Percentiles rank a stretch among this genome's conserved stretches.
Evolutionary conservation across 2,888 invertebrate genomes (phyloP).

Genomic region (Tetranychus piercei): DNA sequence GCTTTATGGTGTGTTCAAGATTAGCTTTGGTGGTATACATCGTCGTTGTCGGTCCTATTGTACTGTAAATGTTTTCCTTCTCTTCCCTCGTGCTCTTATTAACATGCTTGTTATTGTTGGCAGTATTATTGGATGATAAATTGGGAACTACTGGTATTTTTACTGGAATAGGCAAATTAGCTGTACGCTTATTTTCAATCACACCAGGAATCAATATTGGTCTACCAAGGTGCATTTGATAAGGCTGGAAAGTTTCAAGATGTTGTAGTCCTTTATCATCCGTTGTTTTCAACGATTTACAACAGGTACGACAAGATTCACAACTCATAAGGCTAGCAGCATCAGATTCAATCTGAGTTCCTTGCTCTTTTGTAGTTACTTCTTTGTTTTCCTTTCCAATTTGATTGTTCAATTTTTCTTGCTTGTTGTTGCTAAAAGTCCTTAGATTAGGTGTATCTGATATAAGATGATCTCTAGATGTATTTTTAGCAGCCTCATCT

Average conservation of each 20-base stretch:
- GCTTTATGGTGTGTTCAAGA: constrained; percentile 47
- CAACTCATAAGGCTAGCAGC: constrained; percentile 28
- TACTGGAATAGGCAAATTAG: not conserved
- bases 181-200: not conserved
- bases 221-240: not conserved
- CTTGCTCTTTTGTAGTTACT: constrained; percentile 17
- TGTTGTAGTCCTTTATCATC: not conserved
- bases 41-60: constrained; percentile 33
- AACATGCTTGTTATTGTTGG: not conserved
- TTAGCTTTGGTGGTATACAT: constrained; percentile 53
- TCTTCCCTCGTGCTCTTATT: not conserved
- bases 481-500: too few species aligned
- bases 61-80: not conserved
- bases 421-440: too few species aligned
- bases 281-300: constrained; percentile 3
- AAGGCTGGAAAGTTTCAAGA: not conserved
- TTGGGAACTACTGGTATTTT: not conserved
- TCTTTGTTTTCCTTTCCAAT: not conserved
- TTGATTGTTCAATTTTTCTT: not conserved
- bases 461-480: too few species aligned
- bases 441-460: too few species aligned
- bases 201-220: too few species aligned
- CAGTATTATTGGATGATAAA: not conserved
- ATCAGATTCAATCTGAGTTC: constrained; percentile 23
- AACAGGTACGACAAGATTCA: constrained; percentile 28